These are phyloP conservation scores for Peribatodes rhomboidaria DNA, from an alignment of 2,888 invertebrate species.

Conservation along the genomic window DNA sequence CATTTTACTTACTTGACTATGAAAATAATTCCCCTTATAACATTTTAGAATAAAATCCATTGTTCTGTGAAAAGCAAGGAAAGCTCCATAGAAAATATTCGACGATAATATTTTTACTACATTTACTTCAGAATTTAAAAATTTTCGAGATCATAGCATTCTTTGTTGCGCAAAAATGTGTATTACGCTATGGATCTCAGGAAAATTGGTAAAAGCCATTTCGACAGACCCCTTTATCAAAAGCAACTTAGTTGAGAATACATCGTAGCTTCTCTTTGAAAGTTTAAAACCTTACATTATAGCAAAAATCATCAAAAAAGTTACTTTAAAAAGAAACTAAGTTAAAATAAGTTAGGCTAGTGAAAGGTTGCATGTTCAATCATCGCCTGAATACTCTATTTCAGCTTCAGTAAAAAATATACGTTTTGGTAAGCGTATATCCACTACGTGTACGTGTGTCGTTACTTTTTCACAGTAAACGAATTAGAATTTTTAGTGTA, in stretches of 20 bases:
- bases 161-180: not conserved
- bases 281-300: not conserved
- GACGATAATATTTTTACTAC: too few relatives aligned
- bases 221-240: not conserved
- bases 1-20: too few relatives aligned
- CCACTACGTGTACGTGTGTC: too few relatives aligned
- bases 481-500: too few relatives aligned
- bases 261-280: not conserved
- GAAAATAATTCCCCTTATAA: too few relatives aligned
- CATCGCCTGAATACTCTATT: not conserved
- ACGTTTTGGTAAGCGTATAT: not conserved
- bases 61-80: too few relatives aligned
- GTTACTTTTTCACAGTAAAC: too few relatives aligned
- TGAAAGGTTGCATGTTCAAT: slow-evolving; percentile 1
- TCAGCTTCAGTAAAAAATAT: not conserved
- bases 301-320: not conserved
- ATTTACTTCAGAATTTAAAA: not conserved
- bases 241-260: not conserved
- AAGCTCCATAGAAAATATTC: too few relatives aligned
- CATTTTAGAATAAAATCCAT: too few relatives aligned
- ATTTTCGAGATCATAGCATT: not conserved
- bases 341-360: not conserved
- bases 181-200: not conserved
- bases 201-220: not conserved
- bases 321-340: not conserved